phyloP scores from a whole-genome alignment of 2,888 invertebrate species.

The Loripinus fragilis region DNA sequence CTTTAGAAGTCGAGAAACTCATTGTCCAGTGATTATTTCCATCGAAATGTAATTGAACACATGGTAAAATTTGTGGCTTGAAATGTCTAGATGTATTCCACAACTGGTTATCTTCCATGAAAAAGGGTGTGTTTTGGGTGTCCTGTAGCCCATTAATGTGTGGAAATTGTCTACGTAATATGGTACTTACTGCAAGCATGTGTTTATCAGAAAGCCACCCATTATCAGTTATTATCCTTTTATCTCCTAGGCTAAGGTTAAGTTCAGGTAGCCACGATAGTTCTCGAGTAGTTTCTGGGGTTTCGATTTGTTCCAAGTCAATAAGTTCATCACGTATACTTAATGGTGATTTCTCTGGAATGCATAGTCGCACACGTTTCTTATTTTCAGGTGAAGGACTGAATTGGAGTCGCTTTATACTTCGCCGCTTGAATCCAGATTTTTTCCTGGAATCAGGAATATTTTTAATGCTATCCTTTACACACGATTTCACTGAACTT shows the following conservation, averaged over 20 bases:
- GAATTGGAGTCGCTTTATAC: background rate
- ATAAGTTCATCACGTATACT: background rate
- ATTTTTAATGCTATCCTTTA: too few relatives aligned
- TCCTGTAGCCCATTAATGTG: conserved; percentile 16
- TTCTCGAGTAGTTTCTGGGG: background rate
- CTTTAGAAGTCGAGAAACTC: conserved; percentile 8
- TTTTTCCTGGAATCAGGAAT: too few relatives aligned
- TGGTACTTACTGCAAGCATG: background rate
- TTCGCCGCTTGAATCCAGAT: background rate
- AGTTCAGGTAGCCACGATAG: background rate
- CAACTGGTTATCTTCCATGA: background rate
- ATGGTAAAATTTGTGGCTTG: background rate
- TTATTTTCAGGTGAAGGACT: background rate
- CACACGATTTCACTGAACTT: background rate
- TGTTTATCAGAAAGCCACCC: conserved; percentile 18
- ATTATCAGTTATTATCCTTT: conserved; percentile 1
- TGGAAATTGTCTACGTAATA: background rate
- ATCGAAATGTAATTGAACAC: conserved; percentile 11
- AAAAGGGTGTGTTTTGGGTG: conserved; percentile 4
- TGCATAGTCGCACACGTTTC: background rate
- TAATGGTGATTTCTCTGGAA: background rate
- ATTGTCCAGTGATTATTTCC: conserved; percentile 9
- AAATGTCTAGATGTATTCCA: background rate
- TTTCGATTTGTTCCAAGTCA: background rate
- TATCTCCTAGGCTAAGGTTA: background rate